A percentile compares a stretch with the other conserved stretches of the same genome.
These are phyloP conservation scores for Pholis gunnellus DNA, from an alignment of 2,113 vertebrate genomes.

Conservation along the genomic window DNA sequence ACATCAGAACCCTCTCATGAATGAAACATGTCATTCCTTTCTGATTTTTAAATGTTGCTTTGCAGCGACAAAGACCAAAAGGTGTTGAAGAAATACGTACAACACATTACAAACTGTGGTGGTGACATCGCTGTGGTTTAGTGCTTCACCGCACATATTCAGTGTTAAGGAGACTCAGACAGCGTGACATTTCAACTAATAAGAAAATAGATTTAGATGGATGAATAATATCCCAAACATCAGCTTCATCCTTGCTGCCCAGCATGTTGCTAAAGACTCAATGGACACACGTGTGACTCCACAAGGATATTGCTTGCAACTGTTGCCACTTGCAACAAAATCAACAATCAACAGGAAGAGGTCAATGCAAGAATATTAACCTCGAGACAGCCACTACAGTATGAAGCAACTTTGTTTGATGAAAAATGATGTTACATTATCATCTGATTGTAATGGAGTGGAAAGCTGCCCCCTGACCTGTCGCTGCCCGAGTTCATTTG, in stretches of 20 bases:
- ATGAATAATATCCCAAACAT: not conserved
- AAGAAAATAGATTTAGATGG: not conserved
- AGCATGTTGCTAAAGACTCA: not conserved
- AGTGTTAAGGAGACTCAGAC: not conserved
- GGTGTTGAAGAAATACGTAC: constrained; percentile 3
- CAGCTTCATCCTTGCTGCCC: not conserved
- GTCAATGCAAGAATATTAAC: not conserved
- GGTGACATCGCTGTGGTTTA: constrained; percentile 7
- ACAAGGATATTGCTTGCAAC: not conserved
- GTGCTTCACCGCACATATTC: constrained; percentile 4
- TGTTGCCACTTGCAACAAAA: not conserved
- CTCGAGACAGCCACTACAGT: not conserved
- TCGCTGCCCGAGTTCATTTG: too few species aligned
- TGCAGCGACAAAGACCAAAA: constrained; percentile 11
- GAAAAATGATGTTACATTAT: not conserved
- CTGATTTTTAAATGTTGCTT: constrained; percentile 18
- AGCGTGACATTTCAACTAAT: not conserved
- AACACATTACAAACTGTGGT: not conserved
- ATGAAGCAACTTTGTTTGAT: not conserved
- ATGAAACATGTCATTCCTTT: constrained; percentile 14
- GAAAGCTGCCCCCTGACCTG: not conserved
- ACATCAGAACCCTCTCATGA: constrained; percentile 13
- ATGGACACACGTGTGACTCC: not conserved
- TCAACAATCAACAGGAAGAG: constrained; percentile 5
- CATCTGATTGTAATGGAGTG: not conserved